Evolutionary conservation across 2,113 vertebrate species (phyloP).

Genomic region (Nestor notabilis): DNA sequence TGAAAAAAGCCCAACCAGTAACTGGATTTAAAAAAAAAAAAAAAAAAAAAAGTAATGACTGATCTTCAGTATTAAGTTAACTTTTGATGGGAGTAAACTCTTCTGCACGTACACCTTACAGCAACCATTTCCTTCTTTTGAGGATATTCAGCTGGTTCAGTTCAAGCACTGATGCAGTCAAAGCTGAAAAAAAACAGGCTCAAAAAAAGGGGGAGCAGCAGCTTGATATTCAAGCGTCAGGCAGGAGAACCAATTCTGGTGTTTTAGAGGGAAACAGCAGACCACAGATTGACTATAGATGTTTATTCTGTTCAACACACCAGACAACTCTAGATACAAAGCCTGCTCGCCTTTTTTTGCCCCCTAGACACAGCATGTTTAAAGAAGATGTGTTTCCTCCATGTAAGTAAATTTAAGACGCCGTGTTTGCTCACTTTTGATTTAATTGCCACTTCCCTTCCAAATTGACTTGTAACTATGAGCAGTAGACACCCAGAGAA

Average conservation of each 20-base stretch:
- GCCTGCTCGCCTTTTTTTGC: neutral
- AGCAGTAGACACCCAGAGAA: neutral
- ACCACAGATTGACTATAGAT: fast-evolving
- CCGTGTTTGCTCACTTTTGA: fast-evolving
- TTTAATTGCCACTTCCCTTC: neutral
- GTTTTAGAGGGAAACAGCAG: neutral
- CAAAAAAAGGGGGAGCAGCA: fast-evolving
- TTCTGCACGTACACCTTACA: neutral
- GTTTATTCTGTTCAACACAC: neutral
- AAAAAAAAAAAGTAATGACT: no score
- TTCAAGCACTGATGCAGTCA: neutral
- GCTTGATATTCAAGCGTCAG: neutral
- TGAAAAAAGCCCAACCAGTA: fast-evolving
- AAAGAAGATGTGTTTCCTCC: neutral
- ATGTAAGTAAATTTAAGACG: fast-evolving
- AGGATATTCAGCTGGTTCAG: neutral
- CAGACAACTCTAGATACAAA: neutral
- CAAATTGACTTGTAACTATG: no score
- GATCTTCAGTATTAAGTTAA: neutral
- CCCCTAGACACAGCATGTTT: fast-evolving
- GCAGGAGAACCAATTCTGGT: neutral
- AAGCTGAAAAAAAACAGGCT: neutral
- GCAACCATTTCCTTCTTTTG: neutral
- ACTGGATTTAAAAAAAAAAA: neutral
- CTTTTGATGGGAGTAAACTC: neutral